A percentile compares a stretch with the other conserved stretches of the same genome.
Evolutionary conservation across 2,888 invertebrate species (phyloP).

Genomic region (Troides helena): DNA sequence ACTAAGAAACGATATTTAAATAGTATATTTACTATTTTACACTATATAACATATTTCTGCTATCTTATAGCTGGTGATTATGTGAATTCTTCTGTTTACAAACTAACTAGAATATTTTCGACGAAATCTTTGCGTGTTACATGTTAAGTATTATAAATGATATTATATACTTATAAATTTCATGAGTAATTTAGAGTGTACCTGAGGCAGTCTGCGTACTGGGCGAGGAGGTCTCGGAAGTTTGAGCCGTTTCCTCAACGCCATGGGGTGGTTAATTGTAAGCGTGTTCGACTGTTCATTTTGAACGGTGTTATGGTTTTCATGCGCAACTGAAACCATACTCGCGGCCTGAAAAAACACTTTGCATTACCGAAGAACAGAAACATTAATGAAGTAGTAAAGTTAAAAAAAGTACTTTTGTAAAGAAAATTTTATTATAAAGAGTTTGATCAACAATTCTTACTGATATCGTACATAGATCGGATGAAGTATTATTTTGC

Average conservation of each 20-base stretch:
- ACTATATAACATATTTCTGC: too few species aligned
- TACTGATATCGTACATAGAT: too few species aligned
- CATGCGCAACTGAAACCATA: constrained; percentile 79
- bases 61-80: neutral
- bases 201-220: constrained; percentile 80
- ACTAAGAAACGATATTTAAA: neutral
- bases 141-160: neutral
- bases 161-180: constrained; percentile 11
- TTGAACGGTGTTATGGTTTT: constrained; percentile 68
- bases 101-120: too few species aligned
- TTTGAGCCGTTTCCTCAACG: constrained; percentile 64
- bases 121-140: too few species aligned
- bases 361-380: neutral
- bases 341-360: constrained; percentile 71
- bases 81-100: too few species aligned
- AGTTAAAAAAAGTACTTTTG: neutral
- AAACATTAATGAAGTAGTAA: neutral
- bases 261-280: constrained; percentile 74
- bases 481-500: too few species aligned
- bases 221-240: constrained; percentile 65
- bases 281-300: constrained; percentile 69
- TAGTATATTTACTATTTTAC: neutral
- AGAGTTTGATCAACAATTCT: too few species aligned
- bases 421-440: too few species aligned
- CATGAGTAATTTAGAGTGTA: constrained; percentile 37